Base-by-base conservation (phyloP, 1,140 invertebrate species). In the Aphelenchoides fujianensis region DNA sequence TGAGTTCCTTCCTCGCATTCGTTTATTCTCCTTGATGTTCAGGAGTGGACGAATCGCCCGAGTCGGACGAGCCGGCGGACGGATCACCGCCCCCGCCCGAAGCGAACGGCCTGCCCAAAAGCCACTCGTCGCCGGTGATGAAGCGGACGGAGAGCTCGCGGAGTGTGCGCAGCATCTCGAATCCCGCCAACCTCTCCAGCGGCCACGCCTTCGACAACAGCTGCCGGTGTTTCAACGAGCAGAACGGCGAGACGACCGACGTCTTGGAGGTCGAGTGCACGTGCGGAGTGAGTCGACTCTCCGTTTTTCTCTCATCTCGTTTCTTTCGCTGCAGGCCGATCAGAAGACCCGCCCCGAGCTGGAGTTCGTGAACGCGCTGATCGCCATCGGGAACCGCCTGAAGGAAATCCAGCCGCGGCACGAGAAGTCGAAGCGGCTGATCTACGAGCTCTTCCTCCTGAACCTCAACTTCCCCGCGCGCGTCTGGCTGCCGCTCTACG, bases 391-490 rank as follows among this genome's bases (percentile, higher is more conserved):
- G 19, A 92, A 92, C 82, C 89, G 92, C 75, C 86, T 98, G 31
- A 92, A 92, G 74, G 89, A 90, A 30, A 89, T 97, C 76, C 90
- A 92, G 1, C 93, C 92, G n/a, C 97, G 97, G 85, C 94, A 97
- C 86, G 90, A 92, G 59, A 92, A 95, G 86, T 95, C 92, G 57
- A 89, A 91, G 85, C 89, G 92, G 76, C 87, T 98, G 55, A 90
- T 95, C 67, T 93, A 93, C 28, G 95, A 97, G 85, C 87, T 98
- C 67, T 92, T 91, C 74, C 89, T 92, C 75, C 87, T 99, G 48
- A 98, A 98, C 87, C 88, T 97, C 68, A 98, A 98, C 88, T 88
- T 99, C 71, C 96, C 96, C 1, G 95, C 95, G 0, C 87, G 94
- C 70, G 95, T 99, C 64, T 98, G 95, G 95, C 86, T 98, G 71